Evolutionary conservation across 2,888 invertebrate genomes (phyloP), one percentile per base, ranked within the genome.

Genomic region (Dione vanillae): DNA sequence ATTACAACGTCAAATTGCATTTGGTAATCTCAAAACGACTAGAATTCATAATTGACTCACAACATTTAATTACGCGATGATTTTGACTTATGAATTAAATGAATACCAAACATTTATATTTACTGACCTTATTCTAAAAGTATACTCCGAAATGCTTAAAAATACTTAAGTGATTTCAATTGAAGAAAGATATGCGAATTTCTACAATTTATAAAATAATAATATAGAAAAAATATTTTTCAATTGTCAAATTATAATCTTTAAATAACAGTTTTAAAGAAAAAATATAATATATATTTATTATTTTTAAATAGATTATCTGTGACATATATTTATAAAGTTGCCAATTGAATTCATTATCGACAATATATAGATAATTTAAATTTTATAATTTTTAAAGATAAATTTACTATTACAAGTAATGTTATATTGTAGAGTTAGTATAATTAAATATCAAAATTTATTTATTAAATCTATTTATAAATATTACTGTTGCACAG

Each of bases 21-120:
- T 74, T 78, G 78, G 51, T 74, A 89, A 91, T 89, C 86, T 91
- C 87, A 85, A 88, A 89, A 87, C 85, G 92, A 92, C 92, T 91
- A 92, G 92, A 91, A 83, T 78, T 82, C 80, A 78, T 87, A 90
- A 91, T 90, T 90, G 90, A 91, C 89, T 85, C 80, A 89, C 85
- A 87, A 90, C 85, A 89, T 81, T 82, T 77, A 85, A 71, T 67
- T 72, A 71, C 71, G 67, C 62, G 41, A 51, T 68, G 54, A 75
- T 20, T 20, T 54, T 27, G 52, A 56, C 37, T 62, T 35, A 62
- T 52, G 37, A 27, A n/a, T 27, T 9, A 40, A 56, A 27, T 47
- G n/a, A 56, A 40, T 58, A 66, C 20, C 16, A 51, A 51, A 52
- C 49, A 43, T 9, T 27, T 45, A 56, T 10, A 45, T 10, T 20